Evolutionary conservation across 2,888 invertebrate species (phyloP).

Genomic region (Leptogaster cylindrica): DNA sequence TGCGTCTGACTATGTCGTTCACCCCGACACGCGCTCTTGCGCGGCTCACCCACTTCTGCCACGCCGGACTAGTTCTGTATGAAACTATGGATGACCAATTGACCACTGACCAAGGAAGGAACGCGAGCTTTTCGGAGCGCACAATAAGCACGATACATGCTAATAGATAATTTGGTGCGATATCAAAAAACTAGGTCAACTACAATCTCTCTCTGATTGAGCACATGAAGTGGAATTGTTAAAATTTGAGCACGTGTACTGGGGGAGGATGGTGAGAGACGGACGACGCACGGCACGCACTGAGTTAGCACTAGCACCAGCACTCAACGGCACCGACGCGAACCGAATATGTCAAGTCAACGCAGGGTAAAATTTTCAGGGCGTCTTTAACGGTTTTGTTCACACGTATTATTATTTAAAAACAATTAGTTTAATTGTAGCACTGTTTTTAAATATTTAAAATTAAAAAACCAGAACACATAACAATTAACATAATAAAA

Average conservation of each 20-base stretch:
- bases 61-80: not conserved
- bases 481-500: not conserved
- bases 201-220: conserved; percentile 1
- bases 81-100: too few relatives aligned
- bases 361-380: too few relatives aligned
- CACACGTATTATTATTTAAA: not conserved
- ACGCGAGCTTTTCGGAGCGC: not conserved
- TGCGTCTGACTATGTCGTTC: not conserved
- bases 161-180: conserved; percentile 16
- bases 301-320: too few relatives aligned
- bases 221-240: not conserved
- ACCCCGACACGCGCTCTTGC: conserved; percentile 16
- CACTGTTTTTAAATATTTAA: too few relatives aligned
- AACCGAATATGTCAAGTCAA: too few relatives aligned
- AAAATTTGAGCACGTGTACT: conserved; percentile 15
- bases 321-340: too few relatives aligned
- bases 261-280: not conserved
- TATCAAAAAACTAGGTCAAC: conserved; percentile 22
- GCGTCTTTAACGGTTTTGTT: not conserved
- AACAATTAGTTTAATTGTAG: too few relatives aligned
- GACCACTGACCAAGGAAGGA: too few relatives aligned
- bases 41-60: not conserved
- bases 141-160: not conserved
- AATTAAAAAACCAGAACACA: too few relatives aligned
- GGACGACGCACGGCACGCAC: not conserved